These are phyloP conservation scores for Phengaris alcon DNA, from an alignment of 2,888 invertebrate species.

Conservation along the genomic window DNA sequence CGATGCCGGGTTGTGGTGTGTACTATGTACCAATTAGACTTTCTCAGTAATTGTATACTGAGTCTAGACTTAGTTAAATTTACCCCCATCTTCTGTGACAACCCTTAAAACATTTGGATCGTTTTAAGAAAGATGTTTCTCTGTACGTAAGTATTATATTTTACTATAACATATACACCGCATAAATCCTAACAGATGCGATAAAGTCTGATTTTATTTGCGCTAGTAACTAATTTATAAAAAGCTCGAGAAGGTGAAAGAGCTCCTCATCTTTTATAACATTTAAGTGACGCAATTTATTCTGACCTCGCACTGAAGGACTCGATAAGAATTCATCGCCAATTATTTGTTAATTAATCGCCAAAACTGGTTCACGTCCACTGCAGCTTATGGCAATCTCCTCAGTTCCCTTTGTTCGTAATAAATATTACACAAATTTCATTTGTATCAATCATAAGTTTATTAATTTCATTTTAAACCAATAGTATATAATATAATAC, in stretches of 20 bases:
- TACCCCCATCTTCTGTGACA: too few relatives aligned
- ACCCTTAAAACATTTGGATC: too few relatives aligned
- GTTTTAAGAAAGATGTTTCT: too few relatives aligned
- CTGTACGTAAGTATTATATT: too few relatives aligned
- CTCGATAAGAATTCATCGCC: conserved; percentile 19
- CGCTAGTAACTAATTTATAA: background rate
- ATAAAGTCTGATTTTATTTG: conserved; percentile 5
- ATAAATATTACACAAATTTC: background rate
- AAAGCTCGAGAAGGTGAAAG: background rate
- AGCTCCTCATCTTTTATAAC: conserved; percentile 17
- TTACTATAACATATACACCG: too few relatives aligned
- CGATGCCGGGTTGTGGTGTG: too few relatives aligned
- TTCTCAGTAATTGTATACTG: too few relatives aligned
- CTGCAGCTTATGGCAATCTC: conserved; percentile 8
- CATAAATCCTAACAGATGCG: background rate
- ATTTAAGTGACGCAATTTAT: conserved; percentile 19
- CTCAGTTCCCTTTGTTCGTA: conserved; percentile 2
- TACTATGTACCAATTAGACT: too few relatives aligned
- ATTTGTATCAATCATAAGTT: background rate
- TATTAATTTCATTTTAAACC: background rate
- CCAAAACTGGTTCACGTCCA: conserved; percentile 8
- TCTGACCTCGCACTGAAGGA: conserved; percentile 5
- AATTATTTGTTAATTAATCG: conserved; percentile 31
- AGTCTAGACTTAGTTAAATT: too few relatives aligned
- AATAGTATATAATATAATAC: background rate